Percentiles rank a stretch among this genome's conserved stretches.
These are phyloP conservation scores for Podargus strigoides DNA, from an alignment of 2,797 vertebrate species.

Conservation along the genomic window DNA sequence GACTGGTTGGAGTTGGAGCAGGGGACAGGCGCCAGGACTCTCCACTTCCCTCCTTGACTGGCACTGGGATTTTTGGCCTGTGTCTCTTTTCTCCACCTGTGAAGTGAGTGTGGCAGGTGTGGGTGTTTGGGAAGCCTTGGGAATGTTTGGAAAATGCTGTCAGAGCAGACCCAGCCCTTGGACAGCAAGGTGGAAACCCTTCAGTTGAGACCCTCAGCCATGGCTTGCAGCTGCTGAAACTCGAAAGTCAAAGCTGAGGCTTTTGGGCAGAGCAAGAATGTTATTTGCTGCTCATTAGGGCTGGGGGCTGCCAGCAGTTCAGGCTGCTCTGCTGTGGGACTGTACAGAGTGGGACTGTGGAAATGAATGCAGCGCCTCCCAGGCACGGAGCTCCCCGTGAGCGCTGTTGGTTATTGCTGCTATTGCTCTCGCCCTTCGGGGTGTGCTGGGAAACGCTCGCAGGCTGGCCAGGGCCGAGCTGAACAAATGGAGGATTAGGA, in stretches of 20 bases:
- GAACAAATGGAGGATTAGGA: background rate
- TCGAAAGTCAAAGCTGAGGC: background rate
- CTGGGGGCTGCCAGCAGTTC: background rate
- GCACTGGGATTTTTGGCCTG: background rate
- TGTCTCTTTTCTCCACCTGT: background rate
- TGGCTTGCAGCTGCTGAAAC: background rate
- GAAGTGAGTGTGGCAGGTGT: background rate
- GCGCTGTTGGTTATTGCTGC: no score
- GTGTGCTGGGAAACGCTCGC: background rate
- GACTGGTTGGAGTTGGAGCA: background rate
- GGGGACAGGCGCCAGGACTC: background rate
- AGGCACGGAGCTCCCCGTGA: rapidly evolving
- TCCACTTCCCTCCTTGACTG: background rate
- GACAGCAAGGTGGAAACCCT: background rate
- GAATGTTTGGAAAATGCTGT: background rate
- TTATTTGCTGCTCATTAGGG: background rate
- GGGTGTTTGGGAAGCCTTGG: background rate
- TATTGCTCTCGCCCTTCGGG: background rate
- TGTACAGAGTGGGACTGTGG: background rate
- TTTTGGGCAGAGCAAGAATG: rapidly evolving
- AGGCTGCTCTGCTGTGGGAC: background rate
- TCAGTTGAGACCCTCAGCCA: background rate
- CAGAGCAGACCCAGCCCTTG: background rate
- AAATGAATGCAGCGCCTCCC: rapidly evolving
- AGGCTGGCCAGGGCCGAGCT: background rate